Conservation (phyloP, 2,888 invertebrate genomes). For the Penaeus monodon region DNA sequence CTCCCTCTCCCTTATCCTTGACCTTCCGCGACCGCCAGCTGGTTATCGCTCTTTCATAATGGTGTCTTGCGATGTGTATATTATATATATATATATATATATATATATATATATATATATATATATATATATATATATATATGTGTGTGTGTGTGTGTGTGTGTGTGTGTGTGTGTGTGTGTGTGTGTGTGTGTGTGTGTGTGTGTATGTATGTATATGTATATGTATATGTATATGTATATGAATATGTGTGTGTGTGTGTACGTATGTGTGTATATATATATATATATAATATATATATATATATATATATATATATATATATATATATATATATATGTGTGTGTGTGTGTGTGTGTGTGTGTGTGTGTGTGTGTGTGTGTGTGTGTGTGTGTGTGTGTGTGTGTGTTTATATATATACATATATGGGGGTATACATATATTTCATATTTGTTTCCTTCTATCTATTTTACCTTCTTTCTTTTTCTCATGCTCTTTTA, state of each 20-base stretch:
- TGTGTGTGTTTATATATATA: slow-evolving; percentile 5
- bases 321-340: slow-evolving; percentile 6
- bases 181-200: background rate
- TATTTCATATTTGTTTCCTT: no score
- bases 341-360: background rate
- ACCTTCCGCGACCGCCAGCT: background rate
- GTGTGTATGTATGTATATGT: background rate
- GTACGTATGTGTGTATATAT: slow-evolving; percentile 19
- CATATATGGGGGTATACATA: background rate
- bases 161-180: background rate
- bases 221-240: slow-evolving; percentile 17
- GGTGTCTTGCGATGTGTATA: background rate
- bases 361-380: background rate
- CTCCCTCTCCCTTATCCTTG: no score
- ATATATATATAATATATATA: slow-evolving; percentile 15
- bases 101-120: slow-evolving; percentile 17
- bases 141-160: slow-evolving; percentile 14
- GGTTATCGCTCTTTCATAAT: background rate
- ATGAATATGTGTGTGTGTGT: slow-evolving; percentile 8
- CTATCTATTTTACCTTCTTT: no score
- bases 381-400: background rate
- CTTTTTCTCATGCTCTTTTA: no score
- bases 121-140: slow-evolving; percentile 27
- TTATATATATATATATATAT: slow-evolving; percentile 11
- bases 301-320: slow-evolving; percentile 5